These are phyloP conservation scores for Clunio marinus DNA, from an alignment of 2,888 invertebrate genomes.

Conservation along the genomic window DNA sequence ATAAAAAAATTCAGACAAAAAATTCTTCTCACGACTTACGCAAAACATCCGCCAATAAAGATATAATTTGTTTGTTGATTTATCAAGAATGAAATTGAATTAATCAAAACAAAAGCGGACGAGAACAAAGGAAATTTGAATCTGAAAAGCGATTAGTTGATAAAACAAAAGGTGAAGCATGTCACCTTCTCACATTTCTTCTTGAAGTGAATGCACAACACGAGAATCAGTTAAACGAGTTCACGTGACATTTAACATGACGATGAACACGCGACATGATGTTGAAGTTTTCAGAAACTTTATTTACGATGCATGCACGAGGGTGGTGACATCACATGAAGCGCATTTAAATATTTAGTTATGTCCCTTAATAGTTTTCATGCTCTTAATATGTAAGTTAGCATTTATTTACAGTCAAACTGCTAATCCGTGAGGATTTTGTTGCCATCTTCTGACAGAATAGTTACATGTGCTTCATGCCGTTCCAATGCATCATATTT, in stretches of 20 bases:
- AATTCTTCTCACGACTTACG: conserved; percentile 20
- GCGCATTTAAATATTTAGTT: not conserved
- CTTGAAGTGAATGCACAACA: no score
- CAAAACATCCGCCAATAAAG: not conserved
- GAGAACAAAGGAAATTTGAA: conserved; percentile 15
- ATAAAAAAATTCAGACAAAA: not conserved
- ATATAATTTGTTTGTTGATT: not conserved
- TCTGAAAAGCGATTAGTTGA: not conserved
- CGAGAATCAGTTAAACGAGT: conserved; percentile 14
- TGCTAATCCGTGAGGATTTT: not conserved
- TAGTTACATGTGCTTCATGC: conserved; percentile 33
- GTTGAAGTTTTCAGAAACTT: not conserved
- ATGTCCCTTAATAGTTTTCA: no score
- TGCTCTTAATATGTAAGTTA: no score
- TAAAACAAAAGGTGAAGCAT: conserved; percentile 27
- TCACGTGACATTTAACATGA: conserved; percentile 38
- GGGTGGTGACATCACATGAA: conserved; percentile 17
- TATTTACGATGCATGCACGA: conserved; percentile 14
- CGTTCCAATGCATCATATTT: conserved; percentile 32
- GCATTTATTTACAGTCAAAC: no score
- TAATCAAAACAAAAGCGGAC: not conserved
- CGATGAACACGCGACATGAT: conserved; percentile 27
- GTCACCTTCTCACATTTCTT: conserved; percentile 17
- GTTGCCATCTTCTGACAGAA: not conserved
- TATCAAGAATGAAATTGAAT: conserved; percentile 1